Base-by-base conservation (phyloP, 2,797 vertebrate species). In the Halcyon badia region DNA sequence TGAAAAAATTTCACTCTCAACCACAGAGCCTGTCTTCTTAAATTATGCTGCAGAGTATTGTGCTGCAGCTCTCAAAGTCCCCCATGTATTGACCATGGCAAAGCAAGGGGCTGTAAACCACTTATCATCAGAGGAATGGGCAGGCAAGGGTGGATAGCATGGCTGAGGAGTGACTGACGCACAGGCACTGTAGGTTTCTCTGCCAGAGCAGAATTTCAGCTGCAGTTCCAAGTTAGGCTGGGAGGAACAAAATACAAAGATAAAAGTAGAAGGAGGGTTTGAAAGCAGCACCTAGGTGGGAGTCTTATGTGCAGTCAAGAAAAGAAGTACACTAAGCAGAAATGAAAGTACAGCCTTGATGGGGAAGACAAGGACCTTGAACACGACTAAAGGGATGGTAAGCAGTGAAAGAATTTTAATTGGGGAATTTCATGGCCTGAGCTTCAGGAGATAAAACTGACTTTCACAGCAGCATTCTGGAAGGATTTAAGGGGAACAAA, bases 341-440 rank as follows among this genome's bases (percentile, higher is more conserved):
- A 95, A 95, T 78, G 37, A 97, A 95, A 95, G 94, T 19, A 54
- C 4, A 79, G 76, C 69, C 79, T 70, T 78, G 41, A 72, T 95
- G 46, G 46, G 49, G 46, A 90, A 90, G 95, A 97, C 62, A 87
- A 91, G 65, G 66, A 75, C 79, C 69, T 88, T 91, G 70, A 97
- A 84, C 73, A 77, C 0, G 5, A 70, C 80, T 85, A 95, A 96
- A 81, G 42, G 46, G 62, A 88, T 68, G 9, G 72, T 90, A 96
- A 73, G 76, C 54, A 82, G 70, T 48, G 93, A 77, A 86, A 95
- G 56, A 91, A 93, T 91, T 94, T 95, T 96, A 97, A 97, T 95
- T 97, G 95, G 73, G n/a, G 48, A 86, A 56, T 82, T 91, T 95
- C 65, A 62, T 84, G 69, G 76, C 35, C 72, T 91, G 87, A 90